Percentiles rank a stretch among this genome's conserved stretches.
Evolutionary conservation across 2,113 vertebrate species (phyloP).

Genomic region (Drymodes brunneopygia): DNA sequence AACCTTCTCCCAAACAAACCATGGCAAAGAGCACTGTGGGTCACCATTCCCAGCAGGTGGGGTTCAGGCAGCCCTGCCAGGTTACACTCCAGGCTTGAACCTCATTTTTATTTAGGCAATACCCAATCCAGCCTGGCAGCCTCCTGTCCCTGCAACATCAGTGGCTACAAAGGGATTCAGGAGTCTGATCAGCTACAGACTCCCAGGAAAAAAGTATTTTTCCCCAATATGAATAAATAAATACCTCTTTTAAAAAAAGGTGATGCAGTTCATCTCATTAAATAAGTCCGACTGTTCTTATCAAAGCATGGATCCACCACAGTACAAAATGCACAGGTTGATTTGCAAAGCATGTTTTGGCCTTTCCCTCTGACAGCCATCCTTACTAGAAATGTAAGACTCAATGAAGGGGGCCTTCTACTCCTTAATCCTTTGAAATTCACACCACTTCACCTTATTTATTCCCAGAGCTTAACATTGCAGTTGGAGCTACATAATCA

Average conservation of each 20-base stretch:
- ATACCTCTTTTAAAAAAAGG: not conserved
- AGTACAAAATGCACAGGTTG: not conserved
- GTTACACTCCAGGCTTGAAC: not conserved
- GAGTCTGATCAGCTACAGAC: not conserved
- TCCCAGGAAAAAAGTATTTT: not conserved
- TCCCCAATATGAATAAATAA: not conserved
- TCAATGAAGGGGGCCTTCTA: not conserved
- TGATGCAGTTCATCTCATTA: not conserved
- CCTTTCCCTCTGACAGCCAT: not conserved
- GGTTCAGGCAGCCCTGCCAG: not conserved
- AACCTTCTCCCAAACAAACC: not conserved
- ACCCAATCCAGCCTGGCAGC: not conserved
- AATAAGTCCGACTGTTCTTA: not conserved
- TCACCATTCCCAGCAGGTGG: not conserved
- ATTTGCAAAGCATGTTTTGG: not conserved
- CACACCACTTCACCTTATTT: not conserved
- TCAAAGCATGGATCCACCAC: not conserved
- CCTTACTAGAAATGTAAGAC: not conserved
- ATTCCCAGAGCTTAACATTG: not conserved
- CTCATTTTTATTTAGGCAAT: not conserved
- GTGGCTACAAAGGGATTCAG: not conserved
- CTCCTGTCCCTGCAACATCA: not conserved
- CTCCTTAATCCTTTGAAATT: not conserved
- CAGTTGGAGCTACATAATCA: not conserved
- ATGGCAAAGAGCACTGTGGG: not conserved